A percentile compares a stretch with the other conserved stretches of the same genome.
These are phyloP conservation scores for Daboia siamensis DNA, from an alignment of 2,113 vertebrate genomes.

Conservation along the genomic window DNA sequence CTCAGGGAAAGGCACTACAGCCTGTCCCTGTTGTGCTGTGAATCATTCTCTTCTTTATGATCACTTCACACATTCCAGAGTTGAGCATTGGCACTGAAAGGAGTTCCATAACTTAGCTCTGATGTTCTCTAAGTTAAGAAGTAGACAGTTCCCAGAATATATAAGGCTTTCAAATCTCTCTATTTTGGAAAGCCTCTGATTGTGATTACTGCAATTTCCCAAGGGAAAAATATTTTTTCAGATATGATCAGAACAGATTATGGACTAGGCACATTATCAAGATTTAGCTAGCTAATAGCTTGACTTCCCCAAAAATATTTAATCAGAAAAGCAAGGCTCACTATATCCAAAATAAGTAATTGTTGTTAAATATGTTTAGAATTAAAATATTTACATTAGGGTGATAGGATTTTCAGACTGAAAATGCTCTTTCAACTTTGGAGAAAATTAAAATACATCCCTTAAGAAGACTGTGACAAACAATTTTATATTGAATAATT, in stretches of 20 bases:
- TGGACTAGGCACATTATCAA: not conserved
- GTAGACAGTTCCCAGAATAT: not conserved
- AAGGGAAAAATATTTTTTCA: not conserved
- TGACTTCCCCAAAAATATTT: too few species aligned
- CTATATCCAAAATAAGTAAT: not conserved
- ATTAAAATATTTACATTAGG: not conserved
- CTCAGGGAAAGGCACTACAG: not conserved
- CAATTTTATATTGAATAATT: not conserved
- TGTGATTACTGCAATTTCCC: not conserved
- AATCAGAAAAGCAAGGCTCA: not conserved
- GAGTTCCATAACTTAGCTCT: not conserved
- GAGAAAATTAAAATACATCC: not conserved
- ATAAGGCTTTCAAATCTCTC: not conserved
- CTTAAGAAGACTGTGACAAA: not conserved
- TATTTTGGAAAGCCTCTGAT: not conserved
- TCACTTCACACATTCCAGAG: slow-evolving; percentile 10
- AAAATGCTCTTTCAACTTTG: not conserved
- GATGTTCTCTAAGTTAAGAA: not conserved
- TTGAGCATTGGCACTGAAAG: not conserved
- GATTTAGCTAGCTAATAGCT: not conserved
- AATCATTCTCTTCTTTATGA: not conserved
- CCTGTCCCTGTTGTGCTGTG: not conserved
- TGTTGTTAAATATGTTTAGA: not conserved
- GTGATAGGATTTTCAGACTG: not conserved
- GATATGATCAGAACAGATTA: not conserved